Conservation (phyloP, 2,888 invertebrate genomes). For the Rhodophaea formosa region DNA sequence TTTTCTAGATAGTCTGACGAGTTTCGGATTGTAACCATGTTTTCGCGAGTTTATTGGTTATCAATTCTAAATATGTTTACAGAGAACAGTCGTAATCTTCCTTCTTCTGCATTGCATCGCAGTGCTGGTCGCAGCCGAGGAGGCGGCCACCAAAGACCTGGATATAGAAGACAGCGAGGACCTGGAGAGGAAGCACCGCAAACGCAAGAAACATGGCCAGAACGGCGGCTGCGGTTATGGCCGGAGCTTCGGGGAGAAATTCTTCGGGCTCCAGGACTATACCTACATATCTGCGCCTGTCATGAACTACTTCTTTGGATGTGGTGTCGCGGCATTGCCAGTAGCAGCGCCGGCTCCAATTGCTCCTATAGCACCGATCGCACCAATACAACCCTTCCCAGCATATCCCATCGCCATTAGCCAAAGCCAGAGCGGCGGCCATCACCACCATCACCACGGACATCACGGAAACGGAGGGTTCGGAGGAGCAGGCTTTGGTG, state of each 20-base stretch:
- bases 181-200: constrained; percentile 54
- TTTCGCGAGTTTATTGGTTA: not conserved
- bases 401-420: constrained; percentile 34
- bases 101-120: constrained; percentile 41
- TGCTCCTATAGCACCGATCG: constrained; percentile 32
- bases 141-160: constrained; percentile 47
- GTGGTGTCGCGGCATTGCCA: constrained; percentile 43
- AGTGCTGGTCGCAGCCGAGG: constrained; percentile 39
- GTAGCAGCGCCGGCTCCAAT: constrained; percentile 30
- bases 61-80: constrained; percentile 25
- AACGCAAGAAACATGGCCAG: constrained; percentile 59
- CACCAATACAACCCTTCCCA: constrained; percentile 30
- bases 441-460: constrained; percentile 34
- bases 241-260: constrained; percentile 50
- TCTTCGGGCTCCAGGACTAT: constrained; percentile 55
- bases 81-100: constrained; percentile 46
- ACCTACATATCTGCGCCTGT: constrained; percentile 68
- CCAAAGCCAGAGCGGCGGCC: constrained; percentile 32
- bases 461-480: constrained; percentile 32
- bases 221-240: constrained; percentile 52
- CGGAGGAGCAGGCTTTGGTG: constrained; percentile 32
- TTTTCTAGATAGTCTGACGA: no score
- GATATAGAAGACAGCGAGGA: constrained; percentile 49
- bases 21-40: no score
- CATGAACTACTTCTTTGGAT: constrained; percentile 68